These are phyloP conservation scores for Papilio elwesi DNA, from an alignment of 2,888 invertebrate species.

Conservation along the genomic window DNA sequence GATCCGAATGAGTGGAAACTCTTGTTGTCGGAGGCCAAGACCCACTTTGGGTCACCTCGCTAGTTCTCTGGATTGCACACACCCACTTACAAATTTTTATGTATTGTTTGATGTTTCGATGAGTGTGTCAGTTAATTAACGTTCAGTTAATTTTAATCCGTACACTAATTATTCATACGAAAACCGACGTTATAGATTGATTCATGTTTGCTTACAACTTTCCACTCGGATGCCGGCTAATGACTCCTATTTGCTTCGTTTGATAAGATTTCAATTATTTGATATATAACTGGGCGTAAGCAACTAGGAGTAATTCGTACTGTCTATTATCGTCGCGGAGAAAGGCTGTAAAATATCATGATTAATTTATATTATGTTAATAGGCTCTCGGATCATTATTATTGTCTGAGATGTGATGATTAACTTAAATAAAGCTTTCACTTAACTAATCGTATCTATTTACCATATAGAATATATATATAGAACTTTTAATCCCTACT, in stretches of 20 bases:
- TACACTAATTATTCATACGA: constrained; percentile 30
- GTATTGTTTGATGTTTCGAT: not conserved
- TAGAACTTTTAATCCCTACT: too few relatives aligned
- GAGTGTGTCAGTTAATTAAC: constrained; percentile 12
- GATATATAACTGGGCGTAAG: constrained; percentile 15
- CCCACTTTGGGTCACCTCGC: too few relatives aligned
- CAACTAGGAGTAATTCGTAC: constrained; percentile 1
- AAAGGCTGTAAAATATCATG: not conserved
- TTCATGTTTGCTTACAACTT: constrained; percentile 20
- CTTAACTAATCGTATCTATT: too few relatives aligned
- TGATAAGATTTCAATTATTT: constrained; percentile 36
- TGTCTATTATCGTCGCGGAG: not conserved
- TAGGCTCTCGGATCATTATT: too few relatives aligned
- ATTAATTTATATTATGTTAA: not conserved
- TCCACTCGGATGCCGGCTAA: constrained; percentile 21
- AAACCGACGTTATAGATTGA: constrained; percentile 23
- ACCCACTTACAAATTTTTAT: too few relatives aligned
- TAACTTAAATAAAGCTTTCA: too few relatives aligned
- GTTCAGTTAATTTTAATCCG: constrained; percentile 10
- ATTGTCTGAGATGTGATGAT: too few relatives aligned
- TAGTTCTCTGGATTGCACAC: too few relatives aligned
- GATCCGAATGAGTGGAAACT: too few relatives aligned
- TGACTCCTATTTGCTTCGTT: constrained; percentile 31
- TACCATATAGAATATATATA: too few relatives aligned
- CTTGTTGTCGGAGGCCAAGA: too few relatives aligned